Evolutionary conservation across 2,113 vertebrate species (phyloP).

Genomic region (Bujurquina vittata): DNA sequence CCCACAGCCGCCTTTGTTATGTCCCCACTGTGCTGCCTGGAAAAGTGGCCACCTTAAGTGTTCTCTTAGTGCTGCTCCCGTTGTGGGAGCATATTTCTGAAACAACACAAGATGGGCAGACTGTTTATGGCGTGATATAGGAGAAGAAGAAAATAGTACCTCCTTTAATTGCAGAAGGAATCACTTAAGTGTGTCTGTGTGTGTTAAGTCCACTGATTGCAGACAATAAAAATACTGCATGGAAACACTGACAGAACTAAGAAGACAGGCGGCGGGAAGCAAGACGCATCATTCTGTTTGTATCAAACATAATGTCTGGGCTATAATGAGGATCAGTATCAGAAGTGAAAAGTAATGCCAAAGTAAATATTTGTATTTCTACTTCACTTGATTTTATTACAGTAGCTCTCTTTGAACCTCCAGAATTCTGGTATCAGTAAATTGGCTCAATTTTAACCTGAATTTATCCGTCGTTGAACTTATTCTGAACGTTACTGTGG

Average conservation of each 20-base stretch:
- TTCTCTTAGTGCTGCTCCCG: constrained; percentile 54
- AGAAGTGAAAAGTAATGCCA: not conserved
- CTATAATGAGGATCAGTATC: not conserved
- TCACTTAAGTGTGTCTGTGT: constrained; percentile 17
- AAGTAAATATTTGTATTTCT: not conserved
- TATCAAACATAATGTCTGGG: not conserved
- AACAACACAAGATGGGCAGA: constrained; percentile 14
- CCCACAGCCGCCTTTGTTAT: constrained; percentile 49
- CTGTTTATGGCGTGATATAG: constrained; percentile 1
- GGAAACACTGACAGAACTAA: not conserved
- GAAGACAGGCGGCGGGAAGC: not conserved
- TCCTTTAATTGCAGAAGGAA: constrained; percentile 4
- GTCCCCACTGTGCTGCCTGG: constrained; percentile 52
- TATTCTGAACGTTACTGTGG: not conserved
- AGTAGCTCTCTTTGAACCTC: not conserved
- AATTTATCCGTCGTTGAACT: not conserved
- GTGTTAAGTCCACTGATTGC: not conserved
- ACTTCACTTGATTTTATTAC: not conserved
- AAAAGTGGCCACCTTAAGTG: constrained; percentile 61
- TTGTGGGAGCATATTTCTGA: constrained; percentile 47
- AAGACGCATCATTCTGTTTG: not conserved
- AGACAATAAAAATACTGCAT: not conserved
- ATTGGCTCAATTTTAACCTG: not conserved
- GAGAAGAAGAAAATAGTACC: not conserved
- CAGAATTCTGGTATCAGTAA: not conserved